Percentiles rank a stretch among this genome's conserved stretches.
Conservation (phyloP, 2,888 invertebrate genomes). For the Morpho achilles region DNA sequence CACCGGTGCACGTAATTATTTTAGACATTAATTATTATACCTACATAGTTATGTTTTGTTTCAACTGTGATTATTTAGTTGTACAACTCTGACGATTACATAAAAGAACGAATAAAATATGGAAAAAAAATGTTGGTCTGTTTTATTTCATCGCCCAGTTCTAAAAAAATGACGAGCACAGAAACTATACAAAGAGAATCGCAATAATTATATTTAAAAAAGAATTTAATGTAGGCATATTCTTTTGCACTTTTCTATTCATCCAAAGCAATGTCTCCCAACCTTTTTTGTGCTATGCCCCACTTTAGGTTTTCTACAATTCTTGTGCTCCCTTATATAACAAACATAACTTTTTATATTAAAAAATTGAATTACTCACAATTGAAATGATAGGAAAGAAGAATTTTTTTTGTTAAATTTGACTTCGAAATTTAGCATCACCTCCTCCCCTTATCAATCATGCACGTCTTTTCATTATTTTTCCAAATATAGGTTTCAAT, state of each 20-base stretch:
- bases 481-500: too few species aligned
- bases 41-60: slow-evolving; percentile 73
- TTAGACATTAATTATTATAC: slow-evolving; percentile 60
- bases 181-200: background rate
- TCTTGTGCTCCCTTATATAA: too few species aligned
- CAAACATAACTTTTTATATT: too few species aligned
- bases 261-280: background rate
- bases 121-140: slow-evolving; percentile 40
- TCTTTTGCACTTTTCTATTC: background rate
- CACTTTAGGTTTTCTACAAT: too few species aligned
- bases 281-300: too few species aligned
- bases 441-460: too few species aligned
- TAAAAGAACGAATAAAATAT: slow-evolving; percentile 77
- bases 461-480: too few species aligned
- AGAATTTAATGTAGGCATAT: background rate
- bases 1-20: slow-evolving; percentile 49
- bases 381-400: too few species aligned
- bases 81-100: slow-evolving; percentile 79
- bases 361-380: too few species aligned
- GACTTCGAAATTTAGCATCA: too few species aligned
- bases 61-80: slow-evolving; percentile 82
- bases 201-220: slow-evolving; percentile 4
- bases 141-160: slow-evolving; percentile 37
- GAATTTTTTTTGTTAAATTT: too few species aligned
- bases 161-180: background rate